Evolutionary conservation across 2,113 vertebrate genomes (phyloP), one percentile per base, ranked within the genome.

Genomic region (Strix aluco): DNA sequence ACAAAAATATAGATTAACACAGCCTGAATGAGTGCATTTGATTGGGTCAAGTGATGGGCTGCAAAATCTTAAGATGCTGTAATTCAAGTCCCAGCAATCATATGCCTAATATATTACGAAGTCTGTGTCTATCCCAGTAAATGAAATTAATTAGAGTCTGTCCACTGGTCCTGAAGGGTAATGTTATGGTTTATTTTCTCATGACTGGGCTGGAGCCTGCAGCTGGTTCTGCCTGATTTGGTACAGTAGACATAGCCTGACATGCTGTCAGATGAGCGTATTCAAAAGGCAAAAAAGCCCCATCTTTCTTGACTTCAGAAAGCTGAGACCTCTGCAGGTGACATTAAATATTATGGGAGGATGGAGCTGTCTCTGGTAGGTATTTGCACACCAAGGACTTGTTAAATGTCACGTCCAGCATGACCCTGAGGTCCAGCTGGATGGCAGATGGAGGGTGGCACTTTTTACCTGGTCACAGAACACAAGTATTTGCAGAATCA

Each of bases 141-240:
- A 84, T n/a, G 3, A 78, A 70, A 78, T 71, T 18, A 82, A 82
- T 58, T 66, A 70, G 22, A 70, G 25, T 70, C n/a, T 54, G 15
- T 36, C 22, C 10, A 19, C 51, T 62, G 55, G 17, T 69, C 51
- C 67, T 88, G 62, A 92, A 93, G 63, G 40, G 13, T 63, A 30
- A 25, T 11, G 14, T 40, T 82, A 57, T 30, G 17, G 17, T 79
- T 85, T 85, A 21, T 61, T 34, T 44, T 80, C 23, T 83, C 62
- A 46, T 1, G 7, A 69, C 25, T 0, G 0, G 40, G 49, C 34
- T 88, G 54, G 42, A 84, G 38, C 27, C 73, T 54, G 38, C 49
- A 81, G 66, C 18, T 88, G 47, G 44, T 54, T 11, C 61, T 85
- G 12, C 36, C 22, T n/a, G 10, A 12, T 29, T 54, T 83, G 55